Conservation (phyloP, 2,797 vertebrate species). For the Coranthus polyacanthus region DNA sequence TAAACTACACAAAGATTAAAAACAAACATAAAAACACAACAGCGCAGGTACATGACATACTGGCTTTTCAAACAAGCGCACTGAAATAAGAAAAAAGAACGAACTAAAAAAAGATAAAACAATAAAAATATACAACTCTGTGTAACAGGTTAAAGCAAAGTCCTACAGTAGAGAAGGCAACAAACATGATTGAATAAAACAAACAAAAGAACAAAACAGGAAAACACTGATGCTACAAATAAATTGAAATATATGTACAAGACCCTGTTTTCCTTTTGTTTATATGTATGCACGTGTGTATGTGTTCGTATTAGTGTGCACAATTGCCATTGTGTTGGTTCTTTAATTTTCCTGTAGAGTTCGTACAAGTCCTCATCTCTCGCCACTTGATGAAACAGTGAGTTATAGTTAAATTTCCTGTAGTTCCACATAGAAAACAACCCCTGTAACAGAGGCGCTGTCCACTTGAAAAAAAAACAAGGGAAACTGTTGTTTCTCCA, state of each 20-base stretch:
- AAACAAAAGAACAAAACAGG: slow-evolving; percentile 86
- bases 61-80: slow-evolving; percentile 86
- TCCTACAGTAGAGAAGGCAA: slow-evolving; percentile 86
- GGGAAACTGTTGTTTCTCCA: slow-evolving; percentile 76
- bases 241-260: slow-evolving; percentile 98
- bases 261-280: slow-evolving; percentile 98
- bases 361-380: slow-evolving; percentile 66
- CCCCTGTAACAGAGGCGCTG: slow-evolving; percentile 79
- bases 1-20: slow-evolving; percentile 89
- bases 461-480: slow-evolving; percentile 83
- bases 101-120: slow-evolving; percentile 51
- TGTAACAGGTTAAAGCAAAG: slow-evolving; percentile 93
- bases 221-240: slow-evolving; percentile 99
- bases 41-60: slow-evolving; percentile 86
- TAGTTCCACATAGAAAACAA: slow-evolving; percentile 64
- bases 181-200: slow-evolving; percentile 76
- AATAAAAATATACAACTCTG: slow-evolving; percentile 91
- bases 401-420: slow-evolving; percentile 50
- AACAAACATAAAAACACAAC: slow-evolving; percentile 72
- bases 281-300: slow-evolving; percentile 69
- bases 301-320: slow-evolving; percentile 55
- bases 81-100: slow-evolving; percentile 75
- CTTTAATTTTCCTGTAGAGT: slow-evolving; percentile 71
- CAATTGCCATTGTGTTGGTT: slow-evolving; percentile 67
- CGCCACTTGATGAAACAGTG: slow-evolving; percentile 53